Base-by-base conservation (phyloP, 1,140 invertebrate species). In the Drosophila nasuta region DNA sequence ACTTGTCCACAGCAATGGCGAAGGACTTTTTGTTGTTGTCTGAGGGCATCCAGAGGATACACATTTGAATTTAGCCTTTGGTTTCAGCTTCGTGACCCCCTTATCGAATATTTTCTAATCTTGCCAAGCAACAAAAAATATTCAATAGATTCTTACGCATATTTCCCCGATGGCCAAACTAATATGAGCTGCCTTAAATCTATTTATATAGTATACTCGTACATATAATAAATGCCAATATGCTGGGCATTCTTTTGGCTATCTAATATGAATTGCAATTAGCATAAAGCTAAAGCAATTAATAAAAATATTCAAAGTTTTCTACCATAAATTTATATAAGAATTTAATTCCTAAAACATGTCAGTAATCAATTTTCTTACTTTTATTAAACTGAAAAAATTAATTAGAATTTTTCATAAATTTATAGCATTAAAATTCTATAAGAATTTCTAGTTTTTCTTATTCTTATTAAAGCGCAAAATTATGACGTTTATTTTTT, bases 51-150 rank as follows among this genome's bases (percentile, higher is more conserved):
- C 48, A 33, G 59, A 43, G 51, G 17, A 54, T 43, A 33, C 41
- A 38, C 59, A 54, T 49, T 57, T 65, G 43, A 65, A 60, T 68
- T 69, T 56, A 28, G 56, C 64, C 56, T 38, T 74, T 52, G 65
- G 38, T 56, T 60, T 60, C 28, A 38, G 56, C 41, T 45, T 56
- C 15, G 6, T 56, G 30, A 45, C 52, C 45, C 60, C 11, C 46
- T 62, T 28, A 28, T 64, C 51, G 38, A 63, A 63, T 70, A 70
- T 75, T 75, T 51, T 70, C 51, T 63, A 69, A 75, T 57, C 58
- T 70, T 48, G 33, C 49, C 45, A 54, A 38, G 6, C 3, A 28
- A n/a, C 38, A 41, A 28, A 56, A 56, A 57, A 49, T 45, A n/a
- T 69, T 43, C 66, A 20, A 70, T 63, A 57, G 33, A 75, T 70